These are phyloP conservation scores for Pocota personata DNA, from an alignment of 2,888 invertebrate genomes.

Conservation along the genomic window DNA sequence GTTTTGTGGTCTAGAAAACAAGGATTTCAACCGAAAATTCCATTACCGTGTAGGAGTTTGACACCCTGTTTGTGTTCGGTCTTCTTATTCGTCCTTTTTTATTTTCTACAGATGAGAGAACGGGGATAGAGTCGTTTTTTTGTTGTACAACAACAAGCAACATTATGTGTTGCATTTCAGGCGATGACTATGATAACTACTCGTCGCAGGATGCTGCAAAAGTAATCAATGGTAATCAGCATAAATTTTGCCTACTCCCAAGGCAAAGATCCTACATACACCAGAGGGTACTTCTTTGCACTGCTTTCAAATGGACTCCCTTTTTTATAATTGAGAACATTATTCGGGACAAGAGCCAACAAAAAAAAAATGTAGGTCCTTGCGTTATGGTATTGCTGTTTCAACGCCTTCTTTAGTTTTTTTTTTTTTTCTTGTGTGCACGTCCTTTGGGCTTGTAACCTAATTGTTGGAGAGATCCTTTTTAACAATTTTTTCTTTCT, in stretches of 20 bases:
- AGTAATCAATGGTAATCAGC: slow-evolving; percentile 67
- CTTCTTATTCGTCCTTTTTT: not conserved
- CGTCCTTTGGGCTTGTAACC: slow-evolving; percentile 64
- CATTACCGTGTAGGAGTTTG: slow-evolving; percentile 11
- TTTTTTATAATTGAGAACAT: slow-evolving; percentile 61
- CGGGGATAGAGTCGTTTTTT: not conserved
- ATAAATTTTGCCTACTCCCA: slow-evolving; percentile 46
- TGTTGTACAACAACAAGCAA: not conserved
- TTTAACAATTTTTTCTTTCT: slow-evolving; percentile 23
- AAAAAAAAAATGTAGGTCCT: slow-evolving; percentile 46
- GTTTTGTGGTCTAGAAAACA: slow-evolving; percentile 32
- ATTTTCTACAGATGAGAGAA: not conserved
- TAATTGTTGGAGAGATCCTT: slow-evolving; percentile 53
- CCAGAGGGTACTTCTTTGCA: slow-evolving; percentile 15
- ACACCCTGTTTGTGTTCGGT: not conserved
- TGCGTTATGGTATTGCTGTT: slow-evolving; percentile 59
- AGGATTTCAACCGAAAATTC: slow-evolving; percentile 15
- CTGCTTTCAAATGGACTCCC: not conserved
- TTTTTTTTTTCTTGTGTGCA: slow-evolving; percentile 4
- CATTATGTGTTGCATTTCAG: slow-evolving; percentile 39
- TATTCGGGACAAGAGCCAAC: slow-evolving; percentile 69
- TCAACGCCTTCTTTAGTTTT: slow-evolving; percentile 49
- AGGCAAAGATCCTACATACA: slow-evolving; percentile 20
- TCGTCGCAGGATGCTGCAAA: slow-evolving; percentile 41
- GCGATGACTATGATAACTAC: slow-evolving; percentile 30